Evolutionary conservation across 92 coral and sea anemone species (phyloP).

Genomic region (Micromussa lordhowensis): DNA sequence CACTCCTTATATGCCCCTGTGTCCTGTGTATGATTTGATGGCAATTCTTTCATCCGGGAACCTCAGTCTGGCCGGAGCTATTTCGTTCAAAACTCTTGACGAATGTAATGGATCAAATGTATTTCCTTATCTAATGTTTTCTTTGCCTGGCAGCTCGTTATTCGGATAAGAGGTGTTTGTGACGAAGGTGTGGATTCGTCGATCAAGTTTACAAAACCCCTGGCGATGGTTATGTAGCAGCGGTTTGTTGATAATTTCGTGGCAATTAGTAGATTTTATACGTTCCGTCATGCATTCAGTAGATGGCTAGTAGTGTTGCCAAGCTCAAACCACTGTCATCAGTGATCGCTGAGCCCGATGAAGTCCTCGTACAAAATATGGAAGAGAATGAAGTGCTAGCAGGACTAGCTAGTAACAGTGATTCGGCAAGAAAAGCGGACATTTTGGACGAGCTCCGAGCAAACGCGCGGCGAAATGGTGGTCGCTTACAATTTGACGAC

Average conservation of each 20-base stretch:
- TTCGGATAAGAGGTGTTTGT: slow-evolving; percentile 27
- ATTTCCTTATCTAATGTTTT: slow-evolving; percentile 33
- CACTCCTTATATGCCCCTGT: slow-evolving; percentile 16
- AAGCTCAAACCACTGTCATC: slow-evolving; percentile 93
- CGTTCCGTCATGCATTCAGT: slow-evolving; percentile 73
- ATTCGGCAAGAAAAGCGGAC: slow-evolving; percentile 86
- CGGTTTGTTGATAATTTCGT: slow-evolving; percentile 72
- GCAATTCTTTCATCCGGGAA: slow-evolving; percentile 53
- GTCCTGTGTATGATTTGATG: slow-evolving; percentile 39
- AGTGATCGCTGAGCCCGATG: slow-evolving; percentile 98
- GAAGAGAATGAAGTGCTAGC: slow-evolving; percentile 94
- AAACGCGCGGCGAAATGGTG: slow-evolving; percentile 96
- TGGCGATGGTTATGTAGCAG: slow-evolving; percentile 68
- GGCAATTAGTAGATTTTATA: slow-evolving; percentile 57
- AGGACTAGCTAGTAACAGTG: slow-evolving; percentile 81
- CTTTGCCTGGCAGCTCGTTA: slow-evolving; percentile 36
- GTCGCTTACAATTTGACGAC: slow-evolving; percentile 95
- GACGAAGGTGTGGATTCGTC: slow-evolving; percentile 31
- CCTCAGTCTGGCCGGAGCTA: neutral
- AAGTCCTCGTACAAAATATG: slow-evolving; percentile 85
- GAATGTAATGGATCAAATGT: slow-evolving; percentile 14
- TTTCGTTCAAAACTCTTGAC: slow-evolving; percentile 21
- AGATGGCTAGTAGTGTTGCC: slow-evolving; percentile 97
- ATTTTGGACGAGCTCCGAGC: slow-evolving; percentile 89
- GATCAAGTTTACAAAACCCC: slow-evolving; percentile 20